phyloP scores from a whole-genome alignment of 2,113 vertebrate genomes.

The Mus spicilegus region DNA sequence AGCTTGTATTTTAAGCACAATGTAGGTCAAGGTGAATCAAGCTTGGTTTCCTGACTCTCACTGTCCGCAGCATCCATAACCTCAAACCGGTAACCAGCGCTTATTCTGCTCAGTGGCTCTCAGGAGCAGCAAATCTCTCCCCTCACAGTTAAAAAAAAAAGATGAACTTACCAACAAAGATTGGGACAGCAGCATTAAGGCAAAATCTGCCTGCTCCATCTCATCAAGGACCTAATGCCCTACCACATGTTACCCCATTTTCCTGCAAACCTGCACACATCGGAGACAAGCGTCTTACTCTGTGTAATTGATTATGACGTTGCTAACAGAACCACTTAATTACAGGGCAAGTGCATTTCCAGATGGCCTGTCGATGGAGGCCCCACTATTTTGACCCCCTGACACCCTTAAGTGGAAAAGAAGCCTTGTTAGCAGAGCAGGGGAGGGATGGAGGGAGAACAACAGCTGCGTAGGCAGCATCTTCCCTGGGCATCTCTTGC shows the following conservation, averaged over 20 bases:
- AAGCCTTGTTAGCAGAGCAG: constrained; percentile 5
- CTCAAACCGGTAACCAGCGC: neutral
- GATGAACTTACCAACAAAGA: neutral
- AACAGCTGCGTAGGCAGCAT: neutral
- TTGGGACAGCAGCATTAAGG: fast-evolving
- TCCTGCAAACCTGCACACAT: neutral
- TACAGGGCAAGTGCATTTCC: constrained; percentile 63
- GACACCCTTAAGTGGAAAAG: constrained; percentile 19
- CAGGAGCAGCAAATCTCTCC: neutral
- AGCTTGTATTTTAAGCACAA: neutral
- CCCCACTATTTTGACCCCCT: constrained; percentile 56
- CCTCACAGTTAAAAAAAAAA: neutral
- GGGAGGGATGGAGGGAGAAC: too few relatives aligned
- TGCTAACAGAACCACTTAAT: constrained; percentile 75
- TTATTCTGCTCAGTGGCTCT: neutral
- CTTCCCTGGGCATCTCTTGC: neutral
- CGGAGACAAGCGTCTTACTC: neutral
- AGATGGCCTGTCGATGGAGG: constrained; percentile 65
- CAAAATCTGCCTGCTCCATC: neutral
- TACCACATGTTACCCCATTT: neutral
- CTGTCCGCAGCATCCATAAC: neutral
- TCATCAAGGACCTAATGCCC: constrained; percentile 5
- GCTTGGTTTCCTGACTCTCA: neutral
- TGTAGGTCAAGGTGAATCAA: neutral
- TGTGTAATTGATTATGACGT: constrained; percentile 2